Conservation (phyloP, 2,797 vertebrate species). For the Sebastes jordani region DNA sequence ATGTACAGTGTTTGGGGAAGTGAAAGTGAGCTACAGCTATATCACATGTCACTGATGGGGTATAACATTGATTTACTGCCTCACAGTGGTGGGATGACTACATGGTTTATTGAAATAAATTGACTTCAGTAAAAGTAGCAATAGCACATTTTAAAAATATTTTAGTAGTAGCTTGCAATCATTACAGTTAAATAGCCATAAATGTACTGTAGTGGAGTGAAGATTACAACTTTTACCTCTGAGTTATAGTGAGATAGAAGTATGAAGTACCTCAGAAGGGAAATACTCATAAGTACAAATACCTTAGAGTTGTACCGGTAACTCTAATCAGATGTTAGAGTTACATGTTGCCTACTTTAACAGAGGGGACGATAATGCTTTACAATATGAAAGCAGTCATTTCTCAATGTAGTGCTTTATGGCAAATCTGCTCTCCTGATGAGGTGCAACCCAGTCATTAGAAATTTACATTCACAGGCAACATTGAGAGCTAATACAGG, state of each 20-base stretch:
- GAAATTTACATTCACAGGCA: neutral
- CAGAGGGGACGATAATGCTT: neutral
- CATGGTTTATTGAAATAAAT: neutral
- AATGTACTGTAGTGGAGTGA: neutral
- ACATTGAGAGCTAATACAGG: neutral
- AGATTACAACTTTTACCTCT: no score
- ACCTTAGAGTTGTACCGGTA: neutral
- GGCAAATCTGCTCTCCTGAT: neutral
- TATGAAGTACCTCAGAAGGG: no score
- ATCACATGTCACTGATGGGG: neutral
- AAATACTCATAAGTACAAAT: neutral
- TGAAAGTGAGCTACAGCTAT: neutral
- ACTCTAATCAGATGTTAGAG: neutral
- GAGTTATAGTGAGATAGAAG: no score
- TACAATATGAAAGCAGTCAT: neutral
- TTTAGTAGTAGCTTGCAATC: neutral
- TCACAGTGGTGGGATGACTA: neutral
- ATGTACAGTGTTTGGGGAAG: neutral
- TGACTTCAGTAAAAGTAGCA: neutral
- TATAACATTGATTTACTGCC: neutral
- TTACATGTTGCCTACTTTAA: fast-evolving
- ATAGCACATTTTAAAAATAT: neutral
- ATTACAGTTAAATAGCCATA: neutral
- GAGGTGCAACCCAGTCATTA: neutral
- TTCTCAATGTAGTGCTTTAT: neutral